These are phyloP conservation scores for Synergus umbraculus DNA, from an alignment of 2,888 invertebrate genomes.

Conservation along the genomic window DNA sequence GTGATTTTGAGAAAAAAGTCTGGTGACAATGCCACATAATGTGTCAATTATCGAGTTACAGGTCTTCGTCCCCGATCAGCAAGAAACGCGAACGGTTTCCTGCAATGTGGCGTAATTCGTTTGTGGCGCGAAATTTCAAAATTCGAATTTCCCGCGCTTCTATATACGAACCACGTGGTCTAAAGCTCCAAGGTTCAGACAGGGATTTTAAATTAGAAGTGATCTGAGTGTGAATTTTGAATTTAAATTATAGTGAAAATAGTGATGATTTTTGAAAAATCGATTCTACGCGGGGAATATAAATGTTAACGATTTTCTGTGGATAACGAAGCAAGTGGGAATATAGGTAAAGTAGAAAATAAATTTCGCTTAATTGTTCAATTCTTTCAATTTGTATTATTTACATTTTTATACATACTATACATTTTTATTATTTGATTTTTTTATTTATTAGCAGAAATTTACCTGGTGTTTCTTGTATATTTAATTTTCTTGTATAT, in stretches of 20 bases:
- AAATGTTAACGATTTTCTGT: not conserved
- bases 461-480: too few species aligned
- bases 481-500: too few species aligned
- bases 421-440: too few species aligned
- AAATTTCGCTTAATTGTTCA: not conserved
- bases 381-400: not conserved
- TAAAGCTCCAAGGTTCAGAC: constrained; percentile 23
- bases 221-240: constrained; percentile 5
- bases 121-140: constrained; percentile 37
- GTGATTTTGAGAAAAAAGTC: constrained; percentile 3
- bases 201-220: constrained; percentile 26
- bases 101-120: constrained; percentile 25
- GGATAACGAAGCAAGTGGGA: not conserved
- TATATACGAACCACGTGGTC: constrained; percentile 36
- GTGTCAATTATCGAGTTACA: not conserved
- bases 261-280: not conserved
- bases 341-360: not conserved
- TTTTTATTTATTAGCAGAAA: too few species aligned
- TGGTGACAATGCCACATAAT: constrained; percentile 35
- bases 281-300: not conserved
- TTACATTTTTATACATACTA: too few species aligned
- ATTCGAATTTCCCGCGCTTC: constrained; percentile 38
- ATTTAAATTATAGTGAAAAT: not conserved
- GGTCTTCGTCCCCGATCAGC: not conserved
- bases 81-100: constrained; percentile 20